Base-by-base conservation (phyloP, 2,113 vertebrate species). In the Pachypanchax playfairii region DNA sequence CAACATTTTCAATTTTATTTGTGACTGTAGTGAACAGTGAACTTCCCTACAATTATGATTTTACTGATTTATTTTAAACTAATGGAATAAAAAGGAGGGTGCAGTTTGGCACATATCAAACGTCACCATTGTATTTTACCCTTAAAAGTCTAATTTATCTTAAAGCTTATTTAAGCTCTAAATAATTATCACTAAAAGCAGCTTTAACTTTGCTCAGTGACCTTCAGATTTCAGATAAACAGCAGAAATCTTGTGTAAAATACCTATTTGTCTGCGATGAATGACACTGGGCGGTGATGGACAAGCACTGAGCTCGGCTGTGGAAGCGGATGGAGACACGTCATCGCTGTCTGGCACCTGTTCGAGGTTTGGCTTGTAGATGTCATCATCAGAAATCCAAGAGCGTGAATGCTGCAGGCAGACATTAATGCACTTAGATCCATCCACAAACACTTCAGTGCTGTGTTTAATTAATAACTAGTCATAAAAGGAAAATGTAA, bases 301-400 rank as follows among this genome's bases (percentile, higher is more conserved):
- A 0, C 82, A 59, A 5, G n/a, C 49, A 17, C 51, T 51, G 3
- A 54, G 44, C 55, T 89, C 87, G 2, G 71, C 33, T 0, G 62
- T 4, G 0, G 42, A 56, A 5, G 53, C 46, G 9, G 60, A 33
- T 3, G 67, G 28, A 1, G 65, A 51, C 20, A 4, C 21, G 6
- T 80, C 82, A 0, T 86, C 79, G 0, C 18, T 52, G 52, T 85
- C 83, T 0, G 39, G 11, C 36, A 57, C 46, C 0, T 70, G 85
- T 5, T 87, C 90, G 0, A 12, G 69, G 59, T 51, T 66, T 52
- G 94, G 92, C 67, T 93, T 93, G 82, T 94, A 94, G 85, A 98
- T 93, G 70, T 98, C 96, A 9, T 98, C 96, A 12, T 96, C 96
- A 0, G 95, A 96, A 82, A 98, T 98, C 96, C 96, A 98, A 66